Percentiles rank a stretch among this genome's conserved stretches.
Conservation (phyloP, 2,797 vertebrate species). For the Pantherophis vulpinus region DNA sequence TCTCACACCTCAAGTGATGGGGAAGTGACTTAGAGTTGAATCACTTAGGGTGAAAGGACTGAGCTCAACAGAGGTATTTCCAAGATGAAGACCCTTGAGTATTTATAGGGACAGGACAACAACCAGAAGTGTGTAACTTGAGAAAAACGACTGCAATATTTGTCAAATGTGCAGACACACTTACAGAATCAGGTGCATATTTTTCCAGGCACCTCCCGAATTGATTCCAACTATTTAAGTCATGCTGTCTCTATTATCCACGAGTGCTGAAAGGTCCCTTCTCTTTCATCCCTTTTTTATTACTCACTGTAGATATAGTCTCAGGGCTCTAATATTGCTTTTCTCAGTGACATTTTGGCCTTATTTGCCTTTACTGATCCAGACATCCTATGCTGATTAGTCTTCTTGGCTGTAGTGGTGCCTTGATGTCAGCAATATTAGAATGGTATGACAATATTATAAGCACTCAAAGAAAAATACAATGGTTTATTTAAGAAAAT, state of each 20-base stretch:
- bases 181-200: background rate
- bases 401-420: background rate
- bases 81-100: background rate
- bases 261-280: background rate
- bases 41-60: background rate
- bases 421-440: background rate
- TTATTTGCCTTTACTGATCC: background rate
- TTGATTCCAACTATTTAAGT: background rate
- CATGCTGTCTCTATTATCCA: background rate
- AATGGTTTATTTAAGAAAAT: background rate
- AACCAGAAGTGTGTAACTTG: background rate
- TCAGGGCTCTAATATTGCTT: background rate
- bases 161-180: background rate
- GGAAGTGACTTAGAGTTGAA: background rate
- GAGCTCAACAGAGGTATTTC: background rate
- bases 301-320: background rate
- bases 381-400: background rate
- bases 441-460: background rate
- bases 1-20: slow-evolving; percentile 21
- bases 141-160: background rate
- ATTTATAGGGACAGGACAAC: background rate
- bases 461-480: background rate
- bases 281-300: background rate
- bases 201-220: background rate
- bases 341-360: background rate